Evolutionary conservation across 2,888 invertebrate genomes (phyloP).

Genomic region (Celastrina argiolus): DNA sequence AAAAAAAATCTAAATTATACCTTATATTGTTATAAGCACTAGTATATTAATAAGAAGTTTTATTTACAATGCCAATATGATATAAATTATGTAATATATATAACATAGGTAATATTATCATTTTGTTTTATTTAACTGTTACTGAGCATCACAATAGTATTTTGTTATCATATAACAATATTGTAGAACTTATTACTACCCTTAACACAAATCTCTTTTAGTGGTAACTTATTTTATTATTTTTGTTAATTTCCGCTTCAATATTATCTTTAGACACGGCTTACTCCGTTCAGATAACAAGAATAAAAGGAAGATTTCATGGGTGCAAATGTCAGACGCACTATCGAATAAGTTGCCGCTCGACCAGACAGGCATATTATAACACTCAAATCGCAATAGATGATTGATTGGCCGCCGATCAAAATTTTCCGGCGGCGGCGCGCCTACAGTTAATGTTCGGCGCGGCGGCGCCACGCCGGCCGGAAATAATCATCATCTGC

Average conservation of each 20-base stretch:
- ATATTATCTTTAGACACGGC: neutral
- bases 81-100: neutral
- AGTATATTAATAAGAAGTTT: neutral
- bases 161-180: conserved; percentile 12
- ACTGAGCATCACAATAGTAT: conserved; percentile 58
- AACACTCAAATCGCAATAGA: no score
- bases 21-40: neutral
- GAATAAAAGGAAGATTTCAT: neutral
- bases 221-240: conserved; percentile 40
- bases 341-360: no score
- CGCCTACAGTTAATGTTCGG: no score
- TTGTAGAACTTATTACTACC: neutral
- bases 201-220: conserved; percentile 3
- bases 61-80: neutral
- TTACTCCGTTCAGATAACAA: neutral
- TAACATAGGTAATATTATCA: neutral
- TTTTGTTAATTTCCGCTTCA: conserved; percentile 21
- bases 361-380: no score
- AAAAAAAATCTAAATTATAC: neutral
- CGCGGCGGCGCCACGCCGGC: no score
- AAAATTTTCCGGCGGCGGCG: no score
- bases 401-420: no score
- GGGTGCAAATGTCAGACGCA: no score
- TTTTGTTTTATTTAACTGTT: conserved; percentile 34
- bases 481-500: no score